These are phyloP conservation scores for Himalopsyche phryganea DNA, from an alignment of 1,140 invertebrate genomes.

Conservation along the genomic window DNA sequence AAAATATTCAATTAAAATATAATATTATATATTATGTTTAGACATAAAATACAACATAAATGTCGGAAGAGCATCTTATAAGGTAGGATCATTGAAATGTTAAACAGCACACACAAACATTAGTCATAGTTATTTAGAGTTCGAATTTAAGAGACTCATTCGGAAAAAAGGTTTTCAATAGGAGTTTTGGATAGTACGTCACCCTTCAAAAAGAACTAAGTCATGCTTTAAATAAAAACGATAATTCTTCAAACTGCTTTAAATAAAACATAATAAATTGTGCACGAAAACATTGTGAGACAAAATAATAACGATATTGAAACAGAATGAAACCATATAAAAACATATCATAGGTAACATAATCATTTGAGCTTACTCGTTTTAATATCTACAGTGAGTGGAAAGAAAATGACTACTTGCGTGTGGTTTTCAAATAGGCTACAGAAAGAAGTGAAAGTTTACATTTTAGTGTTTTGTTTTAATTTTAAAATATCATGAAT, in stretches of 20 bases:
- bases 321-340: no score
- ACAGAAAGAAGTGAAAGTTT: conserved; percentile 16
- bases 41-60: conserved; percentile 32
- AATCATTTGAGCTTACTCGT: no score
- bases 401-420: conserved; percentile 25
- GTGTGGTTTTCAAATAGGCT: conserved; percentile 18
- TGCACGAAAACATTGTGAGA: background rate
- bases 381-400: conserved; percentile 15
- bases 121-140: conserved; percentile 16
- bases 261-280: conserved; percentile 12
- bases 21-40: background rate
- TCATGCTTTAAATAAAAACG: conserved; percentile 24
- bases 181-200: conserved; percentile 61
- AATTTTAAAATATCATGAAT: background rate
- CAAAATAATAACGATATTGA: no score
- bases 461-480: background rate
- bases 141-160: conserved; percentile 20
- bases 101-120: conserved; percentile 34
- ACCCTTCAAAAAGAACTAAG: conserved; percentile 44
- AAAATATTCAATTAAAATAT: no score
- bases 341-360: no score
- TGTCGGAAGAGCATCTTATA: conserved; percentile 21
- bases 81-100: conserved; percentile 32
- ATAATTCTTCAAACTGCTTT: background rate
- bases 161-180: conserved; percentile 28